A percentile compares a stretch with the other conserved stretches of the same genome.
Evolutionary conservation across 2,797 vertebrate genomes (phyloP).

Genomic region (Acanthornis magna): DNA sequence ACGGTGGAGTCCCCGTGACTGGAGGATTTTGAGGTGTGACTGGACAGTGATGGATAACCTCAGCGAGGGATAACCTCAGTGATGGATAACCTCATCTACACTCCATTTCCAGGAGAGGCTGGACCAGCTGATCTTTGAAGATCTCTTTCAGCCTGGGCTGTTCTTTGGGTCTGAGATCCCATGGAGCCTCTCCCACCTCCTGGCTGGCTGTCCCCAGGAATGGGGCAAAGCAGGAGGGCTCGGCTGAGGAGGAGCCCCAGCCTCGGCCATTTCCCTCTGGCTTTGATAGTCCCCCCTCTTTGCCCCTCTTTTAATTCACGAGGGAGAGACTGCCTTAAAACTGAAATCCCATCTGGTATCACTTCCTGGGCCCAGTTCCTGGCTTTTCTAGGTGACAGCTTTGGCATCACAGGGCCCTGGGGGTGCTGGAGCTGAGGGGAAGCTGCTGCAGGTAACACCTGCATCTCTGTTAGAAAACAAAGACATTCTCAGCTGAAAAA

Average conservation of each 20-base stretch:
- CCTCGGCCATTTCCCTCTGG: neutral
- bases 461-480: neutral
- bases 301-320: neutral
- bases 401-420: accelerated
- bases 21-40: neutral
- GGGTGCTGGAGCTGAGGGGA: neutral
- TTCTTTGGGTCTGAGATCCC: neutral
- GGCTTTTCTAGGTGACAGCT: neutral
- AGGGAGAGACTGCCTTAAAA: neutral
- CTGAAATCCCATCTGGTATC: neutral
- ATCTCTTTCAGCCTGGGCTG: neutral
- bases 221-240: neutral
- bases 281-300: neutral
- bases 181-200: accelerated
- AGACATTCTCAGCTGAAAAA: neutral
- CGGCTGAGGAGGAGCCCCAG: neutral
- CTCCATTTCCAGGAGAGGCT: neutral
- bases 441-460: neutral
- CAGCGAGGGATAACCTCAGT: too few species aligned
- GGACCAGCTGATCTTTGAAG: neutral
- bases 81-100: neutral
- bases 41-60: neutral
- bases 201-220: neutral
- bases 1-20: accelerated
- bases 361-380: neutral